These are phyloP conservation scores for Pseudotriccus pelzelni DNA, from an alignment of 2,797 vertebrate species.

Conservation along the genomic window DNA sequence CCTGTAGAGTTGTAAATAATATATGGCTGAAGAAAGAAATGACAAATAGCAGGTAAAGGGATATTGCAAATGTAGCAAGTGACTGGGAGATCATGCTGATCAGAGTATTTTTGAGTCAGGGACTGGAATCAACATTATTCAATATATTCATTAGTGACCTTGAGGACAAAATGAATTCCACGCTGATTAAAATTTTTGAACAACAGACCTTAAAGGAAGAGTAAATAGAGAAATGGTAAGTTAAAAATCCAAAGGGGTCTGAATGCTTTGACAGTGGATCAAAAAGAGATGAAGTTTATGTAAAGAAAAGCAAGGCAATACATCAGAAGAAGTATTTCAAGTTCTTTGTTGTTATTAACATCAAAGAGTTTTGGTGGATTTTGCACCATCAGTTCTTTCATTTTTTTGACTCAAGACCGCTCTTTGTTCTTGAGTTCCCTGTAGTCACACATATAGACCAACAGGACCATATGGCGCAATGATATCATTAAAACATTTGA, in stretches of 20 bases:
- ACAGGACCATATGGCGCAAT: background rate
- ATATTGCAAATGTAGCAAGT: constrained; percentile 49
- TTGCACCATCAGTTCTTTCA: background rate
- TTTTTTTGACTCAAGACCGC: background rate
- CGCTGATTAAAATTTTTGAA: constrained; percentile 17
- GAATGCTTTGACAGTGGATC: background rate
- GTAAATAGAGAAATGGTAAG: constrained; percentile 31
- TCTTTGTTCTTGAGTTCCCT: background rate
- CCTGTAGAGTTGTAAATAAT: background rate
- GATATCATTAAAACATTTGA: background rate
- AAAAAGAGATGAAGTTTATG: constrained; percentile 10
- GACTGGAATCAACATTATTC: constrained; percentile 22
- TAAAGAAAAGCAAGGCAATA: background rate
- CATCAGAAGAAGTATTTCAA: background rate
- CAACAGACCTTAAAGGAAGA: background rate
- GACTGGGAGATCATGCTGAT: constrained; percentile 31
- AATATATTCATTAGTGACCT: constrained; percentile 17
- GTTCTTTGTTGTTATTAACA: background rate
- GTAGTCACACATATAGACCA: background rate
- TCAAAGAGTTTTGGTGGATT: background rate
- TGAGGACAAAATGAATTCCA: constrained; percentile 25
- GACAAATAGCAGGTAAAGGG: constrained; percentile 31
- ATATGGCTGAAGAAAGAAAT: background rate
- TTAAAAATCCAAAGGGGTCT: background rate
- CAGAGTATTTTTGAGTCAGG: background rate